Evolutionary conservation across 2,113 vertebrate genomes (phyloP).

Genomic region (Irena cyanogastra): DNA sequence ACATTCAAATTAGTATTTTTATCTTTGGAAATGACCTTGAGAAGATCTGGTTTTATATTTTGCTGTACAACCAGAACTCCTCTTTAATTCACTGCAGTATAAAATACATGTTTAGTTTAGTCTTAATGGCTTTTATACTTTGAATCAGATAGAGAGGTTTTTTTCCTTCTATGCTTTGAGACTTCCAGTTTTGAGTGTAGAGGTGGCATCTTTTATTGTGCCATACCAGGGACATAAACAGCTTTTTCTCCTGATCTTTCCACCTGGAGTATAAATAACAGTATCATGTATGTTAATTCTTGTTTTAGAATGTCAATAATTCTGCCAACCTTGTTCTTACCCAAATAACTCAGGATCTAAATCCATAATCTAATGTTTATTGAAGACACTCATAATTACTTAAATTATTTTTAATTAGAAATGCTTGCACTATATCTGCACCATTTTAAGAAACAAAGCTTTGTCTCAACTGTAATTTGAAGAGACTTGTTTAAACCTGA

Average conservation of each 20-base stretch:
- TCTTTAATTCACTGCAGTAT: background rate
- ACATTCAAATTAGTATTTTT: background rate
- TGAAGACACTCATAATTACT: background rate
- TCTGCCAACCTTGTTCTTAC: background rate
- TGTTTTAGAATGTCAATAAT: background rate
- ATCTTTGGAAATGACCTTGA: background rate
- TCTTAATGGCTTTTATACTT: background rate
- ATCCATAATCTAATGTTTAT: background rate
- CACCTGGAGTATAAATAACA: background rate
- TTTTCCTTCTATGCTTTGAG: background rate
- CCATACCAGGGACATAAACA: background rate
- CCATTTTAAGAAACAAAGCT: background rate
- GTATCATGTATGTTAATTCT: background rate
- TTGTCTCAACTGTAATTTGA: background rate
- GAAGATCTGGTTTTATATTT: background rate
- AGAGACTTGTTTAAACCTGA: conserved; percentile 20
- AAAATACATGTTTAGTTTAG: background rate
- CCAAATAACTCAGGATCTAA: background rate
- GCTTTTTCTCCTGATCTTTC: background rate
- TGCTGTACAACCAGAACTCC: background rate
- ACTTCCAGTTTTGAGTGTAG: background rate
- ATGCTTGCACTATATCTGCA: background rate
- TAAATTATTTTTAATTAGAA: background rate
- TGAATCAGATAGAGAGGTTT: background rate
- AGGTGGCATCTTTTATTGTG: background rate